These are phyloP conservation scores for Lasius fuliginosus DNA, from an alignment of 2,888 invertebrate genomes.

Conservation along the genomic window DNA sequence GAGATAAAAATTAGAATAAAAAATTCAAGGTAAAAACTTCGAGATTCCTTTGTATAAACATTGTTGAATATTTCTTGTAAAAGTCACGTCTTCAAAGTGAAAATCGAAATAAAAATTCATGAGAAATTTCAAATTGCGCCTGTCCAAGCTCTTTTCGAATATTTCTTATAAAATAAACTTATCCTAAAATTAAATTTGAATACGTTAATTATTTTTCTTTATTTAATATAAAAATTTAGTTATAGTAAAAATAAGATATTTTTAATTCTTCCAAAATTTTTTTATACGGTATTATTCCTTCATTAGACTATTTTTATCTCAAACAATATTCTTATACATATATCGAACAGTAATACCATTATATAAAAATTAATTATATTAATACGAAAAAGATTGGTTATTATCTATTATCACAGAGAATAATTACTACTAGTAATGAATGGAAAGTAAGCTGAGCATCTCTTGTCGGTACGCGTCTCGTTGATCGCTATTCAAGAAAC, in stretches of 20 bases:
- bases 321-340: background rate
- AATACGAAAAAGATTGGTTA: background rate
- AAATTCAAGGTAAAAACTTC: background rate
- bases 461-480: background rate
- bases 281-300: background rate
- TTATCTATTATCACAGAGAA: background rate
- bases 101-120: background rate
- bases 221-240: background rate
- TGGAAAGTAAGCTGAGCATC: background rate
- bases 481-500: slow-evolving; percentile 19
- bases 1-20: background rate
- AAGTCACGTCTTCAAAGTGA: background rate
- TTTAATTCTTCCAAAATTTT: background rate
- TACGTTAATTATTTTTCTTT: background rate
- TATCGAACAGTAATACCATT: background rate
- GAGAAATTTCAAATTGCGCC: background rate
- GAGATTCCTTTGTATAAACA: background rate
- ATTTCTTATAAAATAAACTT: background rate
- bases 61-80: background rate
- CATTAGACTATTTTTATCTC: background rate
- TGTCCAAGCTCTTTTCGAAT: background rate
- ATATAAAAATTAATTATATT: background rate
- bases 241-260: background rate
- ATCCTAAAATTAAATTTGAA: background rate
- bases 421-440: background rate